Percentiles rank a stretch among this genome's conserved stretches.
Evolutionary conservation across 2,113 vertebrate species (phyloP).

Genomic region (Silurus meridionalis): DNA sequence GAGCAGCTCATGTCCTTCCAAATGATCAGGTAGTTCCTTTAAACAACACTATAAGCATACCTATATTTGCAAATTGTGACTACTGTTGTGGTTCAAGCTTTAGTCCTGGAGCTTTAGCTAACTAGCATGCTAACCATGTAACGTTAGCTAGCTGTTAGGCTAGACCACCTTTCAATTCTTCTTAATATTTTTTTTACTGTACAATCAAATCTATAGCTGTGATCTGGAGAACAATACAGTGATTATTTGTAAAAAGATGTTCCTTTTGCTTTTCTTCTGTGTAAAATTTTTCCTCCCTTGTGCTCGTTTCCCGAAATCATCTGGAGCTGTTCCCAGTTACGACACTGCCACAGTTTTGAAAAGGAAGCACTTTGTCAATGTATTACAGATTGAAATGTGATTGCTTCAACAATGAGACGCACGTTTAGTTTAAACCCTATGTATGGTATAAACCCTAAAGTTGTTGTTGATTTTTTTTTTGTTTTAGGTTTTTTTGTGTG

Average conservation of each 20-base stretch:
- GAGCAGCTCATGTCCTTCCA: not conserved
- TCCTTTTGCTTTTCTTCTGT: not conserved
- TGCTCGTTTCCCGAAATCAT: not conserved
- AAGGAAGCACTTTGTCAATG: conserved; percentile 1
- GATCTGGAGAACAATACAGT: not conserved
- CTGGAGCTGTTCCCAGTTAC: not conserved
- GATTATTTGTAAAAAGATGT: not conserved
- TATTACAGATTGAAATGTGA: not conserved
- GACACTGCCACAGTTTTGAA: conserved; percentile 43
- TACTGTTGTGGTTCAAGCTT: not conserved
- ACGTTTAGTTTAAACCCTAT: conserved; percentile 3
- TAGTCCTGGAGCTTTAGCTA: not conserved
- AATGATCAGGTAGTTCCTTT: not conserved
- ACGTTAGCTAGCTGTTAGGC: not conserved
- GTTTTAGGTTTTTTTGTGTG: not conserved
- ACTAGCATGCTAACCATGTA: not conserved
- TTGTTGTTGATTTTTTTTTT: not conserved
- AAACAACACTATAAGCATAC: not conserved
- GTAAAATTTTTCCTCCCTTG: not conserved
- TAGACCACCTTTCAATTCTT: not conserved
- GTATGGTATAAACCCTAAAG: not conserved
- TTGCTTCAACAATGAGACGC: not conserved
- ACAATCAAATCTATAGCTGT: not conserved
- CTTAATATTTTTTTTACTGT: not conserved
- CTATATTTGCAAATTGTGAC: not conserved